phyloP scores from a whole-genome alignment of 2,113 vertebrate species.

The Ceuthmochares aereus region DNA sequence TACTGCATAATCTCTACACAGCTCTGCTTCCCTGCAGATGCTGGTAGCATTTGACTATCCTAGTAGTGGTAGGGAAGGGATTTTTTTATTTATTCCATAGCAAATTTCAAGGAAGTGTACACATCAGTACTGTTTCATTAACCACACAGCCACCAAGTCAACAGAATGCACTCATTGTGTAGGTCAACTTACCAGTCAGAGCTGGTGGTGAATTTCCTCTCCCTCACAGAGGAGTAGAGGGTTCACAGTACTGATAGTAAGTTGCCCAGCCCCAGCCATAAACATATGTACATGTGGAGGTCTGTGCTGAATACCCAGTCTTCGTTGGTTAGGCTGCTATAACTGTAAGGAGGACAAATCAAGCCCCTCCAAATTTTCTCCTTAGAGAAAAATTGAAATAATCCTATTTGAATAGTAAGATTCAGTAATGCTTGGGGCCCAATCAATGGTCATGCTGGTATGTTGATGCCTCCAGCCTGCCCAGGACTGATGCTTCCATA shows the following conservation, averaged over 20 bases:
- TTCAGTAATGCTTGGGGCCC: not conserved
- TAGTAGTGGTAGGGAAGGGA: not conserved
- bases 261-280: not conserved
- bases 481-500: not conserved
- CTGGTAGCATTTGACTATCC: not conserved
- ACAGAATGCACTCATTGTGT: not conserved
- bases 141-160: not conserved
- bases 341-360: not conserved
- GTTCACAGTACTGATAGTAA: not conserved
- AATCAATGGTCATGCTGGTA: not conserved
- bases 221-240: not conserved
- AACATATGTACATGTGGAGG: accelerated
- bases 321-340: not conserved
- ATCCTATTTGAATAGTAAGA: not conserved
- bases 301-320: not conserved
- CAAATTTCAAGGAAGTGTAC: not conserved
- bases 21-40: not conserved
- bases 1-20: not conserved
- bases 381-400: not conserved
- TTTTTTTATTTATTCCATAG: not conserved
- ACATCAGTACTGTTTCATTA: not conserved
- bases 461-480: not conserved
- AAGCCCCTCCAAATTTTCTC: not conserved
- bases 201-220: not conserved
- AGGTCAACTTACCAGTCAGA: not conserved